These are phyloP conservation scores for Xerus rutilus DNA, from an alignment of 2,797 vertebrate genomes.

Conservation along the genomic window DNA sequence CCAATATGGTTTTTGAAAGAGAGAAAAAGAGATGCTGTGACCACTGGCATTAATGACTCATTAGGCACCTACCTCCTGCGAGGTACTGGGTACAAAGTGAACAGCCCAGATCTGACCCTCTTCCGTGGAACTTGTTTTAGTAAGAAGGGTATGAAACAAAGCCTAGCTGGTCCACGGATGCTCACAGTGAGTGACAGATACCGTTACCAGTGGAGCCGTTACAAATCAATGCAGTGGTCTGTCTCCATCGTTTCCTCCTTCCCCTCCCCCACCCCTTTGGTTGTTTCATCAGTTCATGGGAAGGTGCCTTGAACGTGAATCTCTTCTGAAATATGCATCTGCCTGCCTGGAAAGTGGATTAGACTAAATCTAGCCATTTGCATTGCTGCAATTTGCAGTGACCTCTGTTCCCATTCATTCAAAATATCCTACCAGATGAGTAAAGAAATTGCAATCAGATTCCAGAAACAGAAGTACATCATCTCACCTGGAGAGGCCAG, in stretches of 20 bases:
- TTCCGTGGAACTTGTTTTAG: not conserved
- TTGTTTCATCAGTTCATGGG: not conserved
- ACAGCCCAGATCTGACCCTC: not conserved
- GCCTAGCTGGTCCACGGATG: not conserved
- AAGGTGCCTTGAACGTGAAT: not conserved
- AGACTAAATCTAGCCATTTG: slow-evolving; percentile 68
- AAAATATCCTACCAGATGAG: slow-evolving; percentile 40
- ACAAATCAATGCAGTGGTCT: not conserved
- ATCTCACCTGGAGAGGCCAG: slow-evolving; percentile 58
- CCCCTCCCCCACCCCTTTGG: rapidly evolving
- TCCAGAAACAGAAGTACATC: not conserved
- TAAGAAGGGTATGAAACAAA: not conserved
- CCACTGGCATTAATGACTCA: not conserved
- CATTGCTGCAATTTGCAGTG: slow-evolving; percentile 42
- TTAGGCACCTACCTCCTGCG: not conserved
- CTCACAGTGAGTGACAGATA: not conserved
- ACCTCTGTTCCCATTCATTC: slow-evolving; percentile 50
- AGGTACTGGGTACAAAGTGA: not conserved
- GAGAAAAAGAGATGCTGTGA: not conserved
- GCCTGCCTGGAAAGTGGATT: slow-evolving; percentile 64
- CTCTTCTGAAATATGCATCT: slow-evolving; percentile 38
- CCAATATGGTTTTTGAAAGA: slow-evolving; percentile 21
- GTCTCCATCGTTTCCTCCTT: not conserved
- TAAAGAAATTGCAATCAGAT: not conserved
- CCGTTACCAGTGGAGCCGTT: not conserved